A percentile compares a stretch with the other conserved stretches of the same genome.
phyloP scores from a whole-genome alignment of 1,140 invertebrate genomes.

The Phenacoccus solenopsis region DNA sequence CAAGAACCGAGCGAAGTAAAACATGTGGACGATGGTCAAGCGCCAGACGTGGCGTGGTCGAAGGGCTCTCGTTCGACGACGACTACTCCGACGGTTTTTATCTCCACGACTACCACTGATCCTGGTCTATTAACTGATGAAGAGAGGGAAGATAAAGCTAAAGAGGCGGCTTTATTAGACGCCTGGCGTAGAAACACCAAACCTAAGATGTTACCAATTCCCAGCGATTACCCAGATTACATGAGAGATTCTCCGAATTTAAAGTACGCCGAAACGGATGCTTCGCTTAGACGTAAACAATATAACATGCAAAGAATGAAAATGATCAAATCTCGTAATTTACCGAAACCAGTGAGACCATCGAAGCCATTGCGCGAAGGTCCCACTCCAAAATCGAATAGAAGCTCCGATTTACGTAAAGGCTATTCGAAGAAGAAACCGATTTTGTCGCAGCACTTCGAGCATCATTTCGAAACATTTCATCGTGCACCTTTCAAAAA shows the following conservation, averaged over 20 bases:
- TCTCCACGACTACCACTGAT: not conserved
- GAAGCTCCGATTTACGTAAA: not conserved
- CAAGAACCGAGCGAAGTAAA: not conserved
- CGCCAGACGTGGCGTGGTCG: no score
- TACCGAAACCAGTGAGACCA: not conserved
- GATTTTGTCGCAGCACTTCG: not conserved
- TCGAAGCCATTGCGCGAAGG: not conserved
- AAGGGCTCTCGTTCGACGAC: not conserved
- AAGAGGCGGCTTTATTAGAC: not conserved
- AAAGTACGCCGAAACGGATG: not conserved
- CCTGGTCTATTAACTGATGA: not conserved
- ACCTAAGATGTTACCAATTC: constrained; percentile 17
- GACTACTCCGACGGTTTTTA: not conserved
- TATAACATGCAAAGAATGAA: not conserved
- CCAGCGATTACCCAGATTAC: constrained; percentile 12
- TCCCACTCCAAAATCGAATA: not conserved
- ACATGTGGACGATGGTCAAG: not conserved
- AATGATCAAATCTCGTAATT: not conserved
- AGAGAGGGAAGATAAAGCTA: not conserved
- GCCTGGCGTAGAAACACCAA: not conserved
- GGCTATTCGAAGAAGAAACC: not conserved
- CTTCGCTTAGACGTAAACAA: not conserved
- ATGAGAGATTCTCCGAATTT: not conserved
- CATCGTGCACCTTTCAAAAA: not conserved
- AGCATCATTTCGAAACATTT: not conserved